Evolutionary conservation across 2,797 vertebrate genomes (phyloP).

Genomic region (Bryconaethiops microstoma): DNA sequence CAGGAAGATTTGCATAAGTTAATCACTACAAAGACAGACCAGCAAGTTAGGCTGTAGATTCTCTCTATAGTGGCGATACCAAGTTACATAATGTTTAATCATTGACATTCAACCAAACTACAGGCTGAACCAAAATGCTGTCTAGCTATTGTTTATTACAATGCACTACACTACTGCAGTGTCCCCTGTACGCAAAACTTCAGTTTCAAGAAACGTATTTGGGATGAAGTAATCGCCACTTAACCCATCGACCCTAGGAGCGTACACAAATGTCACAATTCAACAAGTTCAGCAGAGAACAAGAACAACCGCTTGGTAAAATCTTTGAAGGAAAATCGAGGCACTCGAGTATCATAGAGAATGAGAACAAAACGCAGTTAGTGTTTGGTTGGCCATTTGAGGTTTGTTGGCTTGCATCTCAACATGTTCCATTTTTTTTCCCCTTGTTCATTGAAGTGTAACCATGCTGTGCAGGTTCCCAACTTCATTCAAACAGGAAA

Average conservation of each 20-base stretch:
- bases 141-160: neutral
- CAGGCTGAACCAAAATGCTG: neutral
- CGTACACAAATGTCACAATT: slow-evolving; percentile 21
- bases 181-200: neutral
- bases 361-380: slow-evolving; percentile 44
- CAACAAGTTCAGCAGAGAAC: slow-evolving; percentile 25
- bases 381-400: slow-evolving; percentile 60
- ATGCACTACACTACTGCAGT: neutral
- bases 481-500: slow-evolving; percentile 32
- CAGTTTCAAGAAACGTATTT: neutral
- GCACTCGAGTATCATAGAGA: slow-evolving; percentile 51
- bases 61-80: neutral
- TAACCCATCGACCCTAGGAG: slow-evolving; percentile 34
- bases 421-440: slow-evolving; percentile 36
- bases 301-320: slow-evolving; percentile 39
- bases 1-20: slow-evolving; percentile 46
- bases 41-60: neutral
- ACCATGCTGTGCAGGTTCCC: slow-evolving; percentile 48
- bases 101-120: slow-evolving; percentile 1
- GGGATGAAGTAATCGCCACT: slow-evolving; percentile 28
- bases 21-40: slow-evolving; percentile 16
- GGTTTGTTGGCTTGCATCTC: slow-evolving; percentile 55
- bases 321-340: slow-evolving; percentile 46
- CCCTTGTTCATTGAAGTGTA: slow-evolving; percentile 22
- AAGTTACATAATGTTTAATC: neutral